phyloP scores from a whole-genome alignment of 2,797 vertebrate genomes.

The Limnodromus scolopaceus region DNA sequence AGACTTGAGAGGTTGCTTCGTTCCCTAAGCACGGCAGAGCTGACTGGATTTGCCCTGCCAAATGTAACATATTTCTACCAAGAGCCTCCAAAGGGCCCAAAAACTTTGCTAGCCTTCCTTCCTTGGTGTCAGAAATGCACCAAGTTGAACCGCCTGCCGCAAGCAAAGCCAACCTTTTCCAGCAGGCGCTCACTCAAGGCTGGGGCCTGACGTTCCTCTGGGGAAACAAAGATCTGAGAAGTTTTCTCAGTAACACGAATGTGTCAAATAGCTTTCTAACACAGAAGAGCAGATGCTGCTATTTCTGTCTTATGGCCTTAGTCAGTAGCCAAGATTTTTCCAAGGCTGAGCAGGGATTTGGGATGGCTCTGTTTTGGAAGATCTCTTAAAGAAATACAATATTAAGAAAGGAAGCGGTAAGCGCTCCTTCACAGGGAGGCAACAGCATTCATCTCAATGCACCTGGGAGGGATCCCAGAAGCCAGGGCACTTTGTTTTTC shows the following conservation, averaged over 20 bases:
- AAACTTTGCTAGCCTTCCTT: background rate
- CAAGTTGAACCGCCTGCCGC: background rate
- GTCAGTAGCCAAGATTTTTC: background rate
- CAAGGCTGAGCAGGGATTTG: background rate
- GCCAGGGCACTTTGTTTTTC: background rate
- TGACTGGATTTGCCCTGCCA: background rate
- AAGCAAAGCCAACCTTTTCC: background rate
- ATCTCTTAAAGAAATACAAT: background rate
- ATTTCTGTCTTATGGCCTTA: background rate
- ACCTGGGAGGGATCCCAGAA: background rate
- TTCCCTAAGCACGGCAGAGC: background rate
- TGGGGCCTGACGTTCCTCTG: background rate
- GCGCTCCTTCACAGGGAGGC: background rate
- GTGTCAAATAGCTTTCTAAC: background rate
- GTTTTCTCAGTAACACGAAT: background rate
- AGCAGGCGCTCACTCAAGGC: background rate
- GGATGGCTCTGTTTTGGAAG: background rate
- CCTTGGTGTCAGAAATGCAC: background rate
- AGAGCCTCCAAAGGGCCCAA: background rate
- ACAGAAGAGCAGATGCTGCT: background rate
- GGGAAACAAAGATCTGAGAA: slow-evolving; percentile 24
- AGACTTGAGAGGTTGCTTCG: background rate
- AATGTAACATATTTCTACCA: background rate
- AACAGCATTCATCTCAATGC: background rate
- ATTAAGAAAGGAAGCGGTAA: background rate